Conservation (phyloP, 1,140 invertebrate species). For the Drosophila obscura region DNA sequence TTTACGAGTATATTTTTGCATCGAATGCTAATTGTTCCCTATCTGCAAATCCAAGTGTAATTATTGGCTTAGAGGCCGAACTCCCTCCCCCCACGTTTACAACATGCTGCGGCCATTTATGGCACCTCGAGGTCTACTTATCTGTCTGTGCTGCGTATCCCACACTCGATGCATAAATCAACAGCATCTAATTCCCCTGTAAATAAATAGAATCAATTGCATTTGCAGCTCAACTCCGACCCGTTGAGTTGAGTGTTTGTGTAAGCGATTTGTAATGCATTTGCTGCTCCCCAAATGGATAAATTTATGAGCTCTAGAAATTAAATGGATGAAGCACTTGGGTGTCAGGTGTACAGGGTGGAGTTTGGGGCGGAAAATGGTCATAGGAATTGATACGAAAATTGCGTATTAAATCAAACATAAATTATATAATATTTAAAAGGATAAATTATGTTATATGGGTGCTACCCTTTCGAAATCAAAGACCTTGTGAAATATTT, state of each 20-base stretch:
- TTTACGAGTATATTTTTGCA: not conserved
- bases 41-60: not conserved
- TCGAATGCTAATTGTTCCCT: not conserved
- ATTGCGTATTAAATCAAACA: too few relatives aligned
- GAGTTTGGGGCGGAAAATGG: not conserved
- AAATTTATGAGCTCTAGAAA: constrained; percentile 36
- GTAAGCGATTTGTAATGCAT: constrained; percentile 32
- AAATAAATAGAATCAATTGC: constrained; percentile 42
- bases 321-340: constrained; percentile 3
- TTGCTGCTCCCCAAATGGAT: constrained; percentile 37
- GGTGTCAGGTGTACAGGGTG: not conserved
- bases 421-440: too few relatives aligned
- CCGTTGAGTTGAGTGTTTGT: not conserved
- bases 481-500: not conserved
- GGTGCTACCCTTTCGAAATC: too few relatives aligned
- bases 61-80: not conserved
- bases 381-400: too few relatives aligned
- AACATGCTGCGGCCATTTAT: constrained; percentile 37
- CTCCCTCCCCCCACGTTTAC: not conserved
- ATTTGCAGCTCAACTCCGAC: constrained; percentile 15
- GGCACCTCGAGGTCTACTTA: constrained; percentile 54
- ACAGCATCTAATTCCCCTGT: constrained; percentile 20
- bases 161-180: constrained; percentile 46
- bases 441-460: too few relatives aligned
- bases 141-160: constrained; percentile 9